phyloP scores from a whole-genome alignment of 2,113 vertebrate species.

The Alaudala cheleensis region DNA sequence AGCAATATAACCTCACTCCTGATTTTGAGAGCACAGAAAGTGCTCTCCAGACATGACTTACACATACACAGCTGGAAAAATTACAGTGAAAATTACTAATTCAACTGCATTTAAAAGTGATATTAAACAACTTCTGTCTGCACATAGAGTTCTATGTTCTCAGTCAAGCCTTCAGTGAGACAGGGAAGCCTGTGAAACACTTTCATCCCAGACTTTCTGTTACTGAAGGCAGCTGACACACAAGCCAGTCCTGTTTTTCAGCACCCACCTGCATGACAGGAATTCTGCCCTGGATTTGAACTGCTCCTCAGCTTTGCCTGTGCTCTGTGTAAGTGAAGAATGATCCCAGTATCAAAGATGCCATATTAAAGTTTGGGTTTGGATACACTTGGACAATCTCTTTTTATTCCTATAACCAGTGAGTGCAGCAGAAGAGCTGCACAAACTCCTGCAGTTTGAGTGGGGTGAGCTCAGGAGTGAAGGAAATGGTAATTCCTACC shows the following conservation, averaged over 20 bases:
- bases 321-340: background rate
- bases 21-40: background rate
- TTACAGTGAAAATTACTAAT: background rate
- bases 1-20: background rate
- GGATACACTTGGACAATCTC: background rate
- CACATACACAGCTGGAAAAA: slow-evolving; percentile 13
- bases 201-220: background rate
- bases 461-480: background rate
- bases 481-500: background rate
- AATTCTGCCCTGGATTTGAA: slow-evolving; percentile 54
- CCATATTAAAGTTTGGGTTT: background rate
- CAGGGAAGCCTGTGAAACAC: background rate
- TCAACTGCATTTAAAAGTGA: background rate
- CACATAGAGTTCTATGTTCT: slow-evolving; percentile 1
- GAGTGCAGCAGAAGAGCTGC: background rate
- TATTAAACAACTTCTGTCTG: slow-evolving; percentile 12
- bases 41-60: background rate
- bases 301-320: background rate
- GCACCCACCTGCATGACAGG: slow-evolving; percentile 19
- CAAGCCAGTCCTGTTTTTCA: slow-evolving; percentile 27
- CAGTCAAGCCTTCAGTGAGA: background rate
- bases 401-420: background rate
- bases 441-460: background rate
- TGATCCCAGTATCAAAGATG: background rate
- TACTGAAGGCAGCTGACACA: background rate